Evolutionary conservation across 1,140 invertebrate species (phyloP).

Genomic region (Drosophila leontia): DNA sequence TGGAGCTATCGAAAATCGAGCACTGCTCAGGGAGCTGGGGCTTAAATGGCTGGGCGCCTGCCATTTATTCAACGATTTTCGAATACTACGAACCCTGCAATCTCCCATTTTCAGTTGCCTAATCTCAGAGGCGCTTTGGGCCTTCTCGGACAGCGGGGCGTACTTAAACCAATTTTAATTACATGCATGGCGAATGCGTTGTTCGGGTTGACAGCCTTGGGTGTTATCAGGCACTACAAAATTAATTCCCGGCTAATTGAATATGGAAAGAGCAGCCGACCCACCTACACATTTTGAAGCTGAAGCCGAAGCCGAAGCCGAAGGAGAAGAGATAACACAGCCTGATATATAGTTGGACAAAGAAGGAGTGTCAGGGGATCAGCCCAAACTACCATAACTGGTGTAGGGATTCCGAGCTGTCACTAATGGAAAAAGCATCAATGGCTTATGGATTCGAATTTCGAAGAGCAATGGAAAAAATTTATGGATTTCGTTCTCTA

Average conservation of each 20-base stretch:
- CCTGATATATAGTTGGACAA: slow-evolving; percentile 8
- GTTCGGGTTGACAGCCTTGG: not conserved
- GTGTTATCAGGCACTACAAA: slow-evolving; percentile 60
- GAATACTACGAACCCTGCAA: not conserved
- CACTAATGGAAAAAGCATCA: slow-evolving; percentile 82
- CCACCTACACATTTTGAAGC: not conserved
- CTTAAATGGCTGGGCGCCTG: slow-evolving; percentile 25
- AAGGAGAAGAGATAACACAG: slow-evolving; percentile 21
- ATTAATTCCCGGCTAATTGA: slow-evolving; percentile 71
- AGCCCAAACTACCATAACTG: slow-evolving; percentile 32
- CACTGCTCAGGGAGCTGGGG: slow-evolving; percentile 23
- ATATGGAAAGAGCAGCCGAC: slow-evolving; percentile 37
- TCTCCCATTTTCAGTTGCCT: slow-evolving; percentile 14
- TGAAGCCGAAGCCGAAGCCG: slow-evolving; percentile 41
- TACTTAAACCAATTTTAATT: slow-evolving; percentile 78
- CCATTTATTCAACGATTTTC: slow-evolving; percentile 19
- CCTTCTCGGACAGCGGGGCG: slow-evolving; percentile 31
- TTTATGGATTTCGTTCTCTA: slow-evolving; percentile 72
- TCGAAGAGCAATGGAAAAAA: slow-evolving; percentile 64
- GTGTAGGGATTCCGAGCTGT: slow-evolving; percentile 30
- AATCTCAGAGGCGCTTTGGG: slow-evolving; percentile 19
- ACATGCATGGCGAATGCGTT: slow-evolving; percentile 69
- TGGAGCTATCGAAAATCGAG: slow-evolving; percentile 63
- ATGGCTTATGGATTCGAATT: slow-evolving; percentile 73
- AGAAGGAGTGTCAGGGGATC: slow-evolving; percentile 10